These are phyloP conservation scores for Anagrus nilaparvatae DNA, from an alignment of 1,140 invertebrate genomes.

Conservation along the genomic window DNA sequence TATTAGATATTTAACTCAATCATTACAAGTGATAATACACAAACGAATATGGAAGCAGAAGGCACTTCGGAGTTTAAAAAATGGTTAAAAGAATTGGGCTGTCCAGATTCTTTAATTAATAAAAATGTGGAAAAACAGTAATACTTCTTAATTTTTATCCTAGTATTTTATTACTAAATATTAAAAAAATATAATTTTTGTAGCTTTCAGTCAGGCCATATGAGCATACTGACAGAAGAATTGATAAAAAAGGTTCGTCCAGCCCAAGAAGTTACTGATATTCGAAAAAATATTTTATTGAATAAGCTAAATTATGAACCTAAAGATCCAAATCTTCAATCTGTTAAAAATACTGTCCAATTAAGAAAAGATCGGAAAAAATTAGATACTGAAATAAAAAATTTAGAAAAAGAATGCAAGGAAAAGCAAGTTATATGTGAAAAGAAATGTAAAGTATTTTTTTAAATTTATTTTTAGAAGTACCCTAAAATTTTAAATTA, in stretches of 20 bases:
- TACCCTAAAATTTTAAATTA: too few species aligned
- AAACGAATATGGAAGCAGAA: too few species aligned
- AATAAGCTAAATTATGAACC: constrained; percentile 24
- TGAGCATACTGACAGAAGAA: too few species aligned
- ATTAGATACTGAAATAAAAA: constrained; percentile 22
- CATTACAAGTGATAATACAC: too few species aligned
- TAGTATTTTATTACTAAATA: too few species aligned
- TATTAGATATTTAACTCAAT: too few species aligned
- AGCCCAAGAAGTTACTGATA: constrained; percentile 21
- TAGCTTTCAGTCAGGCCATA: too few species aligned
- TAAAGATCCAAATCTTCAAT: constrained; percentile 22
- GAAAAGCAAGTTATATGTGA: constrained; percentile 24
- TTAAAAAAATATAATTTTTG: too few species aligned
- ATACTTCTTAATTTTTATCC: too few species aligned
- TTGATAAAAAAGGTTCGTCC: constrained; percentile 21
- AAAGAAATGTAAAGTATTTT: constrained; percentile 25
- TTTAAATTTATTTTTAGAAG: too few species aligned
- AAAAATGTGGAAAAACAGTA: too few species aligned
- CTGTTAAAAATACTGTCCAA: constrained; percentile 20
- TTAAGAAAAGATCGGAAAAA: constrained; percentile 21
- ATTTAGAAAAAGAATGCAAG: constrained; percentile 26
- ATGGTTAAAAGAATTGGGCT: constrained; percentile 12
- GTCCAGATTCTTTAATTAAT: constrained; percentile 10
- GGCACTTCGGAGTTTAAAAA: too few species aligned
- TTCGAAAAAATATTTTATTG: constrained; percentile 33